Conservation (phyloP, 2,888 invertebrate genomes). For the Pheosia gnoma region DNA sequence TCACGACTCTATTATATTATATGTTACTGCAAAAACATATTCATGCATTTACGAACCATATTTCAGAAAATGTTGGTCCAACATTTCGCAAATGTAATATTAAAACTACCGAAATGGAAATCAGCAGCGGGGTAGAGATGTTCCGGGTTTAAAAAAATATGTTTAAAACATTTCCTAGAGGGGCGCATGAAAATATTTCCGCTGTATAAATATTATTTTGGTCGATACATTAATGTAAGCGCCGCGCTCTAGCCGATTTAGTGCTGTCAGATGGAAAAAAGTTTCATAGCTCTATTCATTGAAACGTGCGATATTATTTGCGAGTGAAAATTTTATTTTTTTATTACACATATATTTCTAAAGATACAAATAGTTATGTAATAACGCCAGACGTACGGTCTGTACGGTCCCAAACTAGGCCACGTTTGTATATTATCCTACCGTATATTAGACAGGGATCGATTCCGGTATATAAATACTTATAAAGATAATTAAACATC, state of each 20-base stretch:
- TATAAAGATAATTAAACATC: no score
- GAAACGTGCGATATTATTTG: conserved; percentile 20
- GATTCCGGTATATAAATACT: no score
- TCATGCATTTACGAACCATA: no score
- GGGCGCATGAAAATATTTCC: conserved; percentile 29
- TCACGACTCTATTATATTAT: no score
- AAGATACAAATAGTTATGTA: no score
- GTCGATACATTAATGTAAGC: conserved; percentile 68
- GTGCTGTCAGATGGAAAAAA: conserved; percentile 65
- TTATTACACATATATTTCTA: no score
- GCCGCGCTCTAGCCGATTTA: conserved; percentile 57
- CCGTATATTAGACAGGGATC: no score
- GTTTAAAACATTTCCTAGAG: conserved; percentile 11
- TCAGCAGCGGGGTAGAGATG: conserved; percentile 17
- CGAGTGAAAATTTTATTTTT: neutral
- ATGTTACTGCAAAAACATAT: no score
- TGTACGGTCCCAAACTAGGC: no score
- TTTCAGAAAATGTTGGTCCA: no score
- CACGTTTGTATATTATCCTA: no score
- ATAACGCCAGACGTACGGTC: no score
- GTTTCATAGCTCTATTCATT: conserved; percentile 37
- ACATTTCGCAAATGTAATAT: conserved; percentile 16
- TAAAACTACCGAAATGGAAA: conserved; percentile 28
- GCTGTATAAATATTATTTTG: conserved; percentile 59
- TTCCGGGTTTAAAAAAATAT: conserved; percentile 12